Evolutionary conservation across 2,113 vertebrate species (phyloP), one percentile per base, ranked within the genome.

Genomic region (Sander lucioperca): DNA sequence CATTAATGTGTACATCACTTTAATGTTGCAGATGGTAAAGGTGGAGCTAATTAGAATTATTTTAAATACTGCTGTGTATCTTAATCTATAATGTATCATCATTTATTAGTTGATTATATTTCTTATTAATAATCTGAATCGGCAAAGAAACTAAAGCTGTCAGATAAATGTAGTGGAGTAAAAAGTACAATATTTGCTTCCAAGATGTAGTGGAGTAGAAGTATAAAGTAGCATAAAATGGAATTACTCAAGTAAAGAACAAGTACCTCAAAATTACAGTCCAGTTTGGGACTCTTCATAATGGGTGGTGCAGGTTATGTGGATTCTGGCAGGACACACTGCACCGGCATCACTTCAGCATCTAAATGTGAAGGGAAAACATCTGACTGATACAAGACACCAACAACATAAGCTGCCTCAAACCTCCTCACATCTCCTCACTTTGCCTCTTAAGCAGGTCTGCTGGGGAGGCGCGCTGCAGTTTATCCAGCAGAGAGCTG

Each of bases 401-500:
- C 79, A n/a, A 13, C 76, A 56, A 61, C 56, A 43, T 58, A 39
- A 75, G 36, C 51, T 10, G 50, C 77, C 77, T 76, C 10, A 9
- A 6, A 36, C 59, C 77, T 57, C 66, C 62, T 81, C 64, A 36
- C 61, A 7, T 53, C 68, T 47, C 71, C 53, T 33, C 57, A 43
- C 10, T 53, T 43, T 48, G 23, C 25, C 75, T 14, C 74, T 30
- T 19, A 36, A 36, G 74, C 43, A 43, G 47, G 73, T 39, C 62
- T 84, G 85, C 83, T 54, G 84, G 45, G 57, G 67, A 62, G 62
- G 6, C 64, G 68, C 59, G 4, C 39, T 56, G 78, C 68, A 68
- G 77, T 81, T 74, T 18, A 58, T 81, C 78, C 80, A 70, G 71
- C 85, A 53, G 85, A 64, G 84, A 74, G 79, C 85, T 80, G 86